Percentiles rank a stretch among this genome's conserved stretches.
Conservation (phyloP, 2,888 invertebrate species). For the Volucella inflata region DNA sequence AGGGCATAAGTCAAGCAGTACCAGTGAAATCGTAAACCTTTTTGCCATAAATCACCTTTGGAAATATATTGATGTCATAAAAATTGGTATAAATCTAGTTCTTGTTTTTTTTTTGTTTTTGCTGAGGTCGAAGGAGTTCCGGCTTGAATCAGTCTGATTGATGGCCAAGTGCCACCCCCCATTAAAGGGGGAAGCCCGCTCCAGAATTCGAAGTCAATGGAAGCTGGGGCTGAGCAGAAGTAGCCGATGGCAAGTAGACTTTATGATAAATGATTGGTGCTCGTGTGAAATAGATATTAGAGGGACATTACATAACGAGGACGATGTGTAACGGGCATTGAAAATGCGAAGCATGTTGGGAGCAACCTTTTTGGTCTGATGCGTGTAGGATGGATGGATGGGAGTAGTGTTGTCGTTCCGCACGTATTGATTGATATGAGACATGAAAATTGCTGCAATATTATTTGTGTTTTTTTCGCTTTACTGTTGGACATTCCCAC, state of each 20-base stretch:
- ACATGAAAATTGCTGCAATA: conserved; percentile 71
- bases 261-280: conserved; percentile 70
- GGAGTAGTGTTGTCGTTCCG: conserved; percentile 34
- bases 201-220: conserved; percentile 7
- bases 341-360: conserved; percentile 59
- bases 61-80: conserved; percentile 75
- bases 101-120: conserved; percentile 38
- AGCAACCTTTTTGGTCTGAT: conserved; percentile 63
- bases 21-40: conserved; percentile 44
- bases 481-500: conserved; percentile 8
- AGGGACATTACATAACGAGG: conserved; percentile 71
- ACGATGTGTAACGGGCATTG: conserved; percentile 59
- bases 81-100: conserved; percentile 75
- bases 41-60: conserved; percentile 70
- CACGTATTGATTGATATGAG: conserved; percentile 73
- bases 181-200: conserved; percentile 44
- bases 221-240: conserved; percentile 11
- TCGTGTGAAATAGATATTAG: conserved; percentile 75
- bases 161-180: conserved; percentile 67
- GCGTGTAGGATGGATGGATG: conserved; percentile 17
- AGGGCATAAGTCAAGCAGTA: conserved; percentile 39
- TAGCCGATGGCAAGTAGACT: conserved; percentile 33
- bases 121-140: conserved; percentile 67
- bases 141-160: conserved; percentile 73
- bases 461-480: conserved; percentile 55